Evolutionary conservation across 1,140 invertebrate species (phyloP).

Genomic region (Leptinotarsa texana): DNA sequence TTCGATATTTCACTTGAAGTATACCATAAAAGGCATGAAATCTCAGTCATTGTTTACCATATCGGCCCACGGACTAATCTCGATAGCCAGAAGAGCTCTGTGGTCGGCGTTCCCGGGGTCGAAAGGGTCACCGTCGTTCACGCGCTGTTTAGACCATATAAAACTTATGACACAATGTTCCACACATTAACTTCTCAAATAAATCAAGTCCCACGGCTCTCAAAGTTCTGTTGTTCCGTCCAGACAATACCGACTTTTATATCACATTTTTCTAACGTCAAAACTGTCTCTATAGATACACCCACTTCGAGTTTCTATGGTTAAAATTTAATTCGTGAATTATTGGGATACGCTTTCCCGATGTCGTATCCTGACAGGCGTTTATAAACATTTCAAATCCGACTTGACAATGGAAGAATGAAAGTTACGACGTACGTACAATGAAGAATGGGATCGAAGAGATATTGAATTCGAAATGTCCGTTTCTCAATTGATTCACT

Average conservation of each 20-base stretch:
- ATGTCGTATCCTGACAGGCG: background rate
- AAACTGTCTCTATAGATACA: constrained; percentile 1
- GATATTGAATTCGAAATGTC: background rate
- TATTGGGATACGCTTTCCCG: constrained; percentile 3
- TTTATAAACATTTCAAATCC: constrained; percentile 6
- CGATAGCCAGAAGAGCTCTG: constrained; percentile 16
- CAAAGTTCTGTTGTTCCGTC: constrained; percentile 20
- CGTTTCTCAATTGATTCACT: no score
- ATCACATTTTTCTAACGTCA: constrained; percentile 19
- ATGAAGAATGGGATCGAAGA: background rate
- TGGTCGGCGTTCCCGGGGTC: constrained; percentile 22
- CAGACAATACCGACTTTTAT: constrained; percentile 24
- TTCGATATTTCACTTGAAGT: no score
- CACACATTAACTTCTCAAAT: constrained; percentile 28
- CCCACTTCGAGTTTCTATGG: constrained; percentile 1
- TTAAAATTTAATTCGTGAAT: constrained; percentile 19
- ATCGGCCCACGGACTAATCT: constrained; percentile 14
- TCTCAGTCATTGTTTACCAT: no score
- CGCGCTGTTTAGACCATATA: constrained; percentile 25
- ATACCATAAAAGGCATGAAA: no score
- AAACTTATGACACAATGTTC: constrained; percentile 29
- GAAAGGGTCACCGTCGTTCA: constrained; percentile 21
- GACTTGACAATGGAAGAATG: background rate
- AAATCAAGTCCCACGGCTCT: constrained; percentile 26
- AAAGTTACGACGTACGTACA: background rate